These are phyloP conservation scores for Aethes cnicana DNA, from an alignment of 2,888 invertebrate species.

Conservation along the genomic window DNA sequence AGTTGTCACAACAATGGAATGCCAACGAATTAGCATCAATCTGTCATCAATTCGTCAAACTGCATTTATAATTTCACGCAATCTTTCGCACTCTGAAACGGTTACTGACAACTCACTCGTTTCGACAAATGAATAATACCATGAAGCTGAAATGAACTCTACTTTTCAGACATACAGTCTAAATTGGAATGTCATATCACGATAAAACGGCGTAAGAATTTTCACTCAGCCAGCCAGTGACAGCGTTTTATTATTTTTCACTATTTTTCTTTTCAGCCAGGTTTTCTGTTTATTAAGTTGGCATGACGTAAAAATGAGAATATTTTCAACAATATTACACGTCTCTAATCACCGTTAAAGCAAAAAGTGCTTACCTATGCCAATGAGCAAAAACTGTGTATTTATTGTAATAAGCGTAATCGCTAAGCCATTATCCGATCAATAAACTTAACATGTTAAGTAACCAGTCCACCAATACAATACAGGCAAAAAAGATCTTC, in stretches of 20 bases:
- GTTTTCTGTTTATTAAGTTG: background rate
- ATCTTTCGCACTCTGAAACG: constrained; percentile 23
- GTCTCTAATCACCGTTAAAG: too few relatives aligned
- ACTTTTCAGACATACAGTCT: background rate
- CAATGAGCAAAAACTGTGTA: constrained; percentile 14
- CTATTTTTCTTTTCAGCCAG: constrained; percentile 7
- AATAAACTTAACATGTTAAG: constrained; percentile 1
- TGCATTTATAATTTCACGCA: constrained; percentile 32
- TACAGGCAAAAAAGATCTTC: too few relatives aligned
- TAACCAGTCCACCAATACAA: background rate
- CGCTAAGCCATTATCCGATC: constrained; percentile 11
- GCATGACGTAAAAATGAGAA: background rate
- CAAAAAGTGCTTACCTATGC: background rate
- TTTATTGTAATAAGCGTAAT: constrained; percentile 8
- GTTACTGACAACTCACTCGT: constrained; percentile 17
- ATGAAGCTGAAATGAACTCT: background rate
- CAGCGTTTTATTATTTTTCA: too few relatives aligned
- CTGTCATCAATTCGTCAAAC: constrained; percentile 32
- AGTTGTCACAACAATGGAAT: constrained; percentile 28
- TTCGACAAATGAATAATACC: background rate
- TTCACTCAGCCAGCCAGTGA: too few relatives aligned
- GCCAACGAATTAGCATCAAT: constrained; percentile 37
- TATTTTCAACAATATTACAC: too few relatives aligned
- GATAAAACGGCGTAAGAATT: too few relatives aligned
- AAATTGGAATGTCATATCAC: background rate